phyloP scores from a whole-genome alignment of 2,797 vertebrate genomes.

The Poecile montanus region DNA sequence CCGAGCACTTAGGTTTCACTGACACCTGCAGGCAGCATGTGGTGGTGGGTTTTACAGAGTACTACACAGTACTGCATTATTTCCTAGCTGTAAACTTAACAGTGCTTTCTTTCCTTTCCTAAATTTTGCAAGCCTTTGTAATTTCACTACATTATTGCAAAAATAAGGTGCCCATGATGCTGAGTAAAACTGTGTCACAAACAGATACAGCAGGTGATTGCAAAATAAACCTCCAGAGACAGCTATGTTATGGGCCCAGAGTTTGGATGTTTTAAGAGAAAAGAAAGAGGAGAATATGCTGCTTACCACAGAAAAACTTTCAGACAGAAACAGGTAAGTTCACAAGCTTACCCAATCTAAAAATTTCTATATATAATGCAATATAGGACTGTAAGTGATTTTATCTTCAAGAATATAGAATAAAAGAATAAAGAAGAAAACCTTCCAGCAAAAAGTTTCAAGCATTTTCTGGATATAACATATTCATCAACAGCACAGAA shows the following conservation, averaged over 20 bases:
- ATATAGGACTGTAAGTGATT: background rate
- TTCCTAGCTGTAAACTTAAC: background rate
- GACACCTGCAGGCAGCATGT: constrained; percentile 42
- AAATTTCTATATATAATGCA: background rate
- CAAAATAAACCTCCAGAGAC: background rate
- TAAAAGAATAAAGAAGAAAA: background rate
- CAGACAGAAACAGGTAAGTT: background rate
- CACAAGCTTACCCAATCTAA: background rate
- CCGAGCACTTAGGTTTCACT: background rate
- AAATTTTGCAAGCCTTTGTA: background rate
- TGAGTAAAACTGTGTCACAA: background rate
- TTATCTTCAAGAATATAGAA: background rate
- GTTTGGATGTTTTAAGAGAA: background rate
- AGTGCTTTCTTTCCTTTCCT: background rate
- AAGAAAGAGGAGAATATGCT: background rate
- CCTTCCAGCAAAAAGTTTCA: background rate
- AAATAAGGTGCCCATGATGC: background rate
- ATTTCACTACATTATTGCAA: background rate
- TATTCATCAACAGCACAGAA: background rate
- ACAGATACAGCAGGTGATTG: background rate
- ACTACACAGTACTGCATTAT: rapidly evolving
- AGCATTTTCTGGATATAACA: background rate
- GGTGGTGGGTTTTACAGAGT: background rate
- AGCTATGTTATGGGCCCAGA: background rate
- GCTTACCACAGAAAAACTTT: background rate